phyloP scores from a whole-genome alignment of 1,140 invertebrate species.

The Drosophila subpulchrella region DNA sequence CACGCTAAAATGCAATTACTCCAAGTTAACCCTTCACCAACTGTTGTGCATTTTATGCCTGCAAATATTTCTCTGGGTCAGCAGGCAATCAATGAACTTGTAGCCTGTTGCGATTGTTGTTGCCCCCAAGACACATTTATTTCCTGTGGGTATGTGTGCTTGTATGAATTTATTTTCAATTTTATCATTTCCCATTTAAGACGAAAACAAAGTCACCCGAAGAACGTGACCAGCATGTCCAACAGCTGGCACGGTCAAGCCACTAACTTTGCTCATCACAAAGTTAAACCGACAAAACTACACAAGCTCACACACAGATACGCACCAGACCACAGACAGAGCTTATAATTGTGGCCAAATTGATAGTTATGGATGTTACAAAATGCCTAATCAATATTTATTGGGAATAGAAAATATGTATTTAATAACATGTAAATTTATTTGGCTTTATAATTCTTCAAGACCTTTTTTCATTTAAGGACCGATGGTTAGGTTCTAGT shows the following conservation, averaged over 20 bases:
- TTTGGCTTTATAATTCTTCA: too few species aligned
- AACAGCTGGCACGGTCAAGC: constrained; percentile 65
- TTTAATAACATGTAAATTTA: too few species aligned
- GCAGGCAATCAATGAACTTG: constrained; percentile 59
- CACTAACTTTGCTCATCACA: constrained; percentile 76
- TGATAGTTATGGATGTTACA: background rate
- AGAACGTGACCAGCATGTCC: constrained; percentile 72
- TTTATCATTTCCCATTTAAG: constrained; percentile 82
- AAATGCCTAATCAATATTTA: background rate
- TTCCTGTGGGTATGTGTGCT: constrained; percentile 35
- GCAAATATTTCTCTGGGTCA: constrained; percentile 23
- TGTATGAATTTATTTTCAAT: constrained; percentile 76
- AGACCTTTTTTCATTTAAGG: too few species aligned
- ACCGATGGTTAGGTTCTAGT: too few species aligned
- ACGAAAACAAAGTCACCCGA: constrained; percentile 79
- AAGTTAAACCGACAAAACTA: constrained; percentile 60
- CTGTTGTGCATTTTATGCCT: constrained; percentile 33
- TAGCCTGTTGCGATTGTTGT: constrained; percentile 32
- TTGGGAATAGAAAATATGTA: too few species aligned
- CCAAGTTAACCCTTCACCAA: constrained; percentile 9
- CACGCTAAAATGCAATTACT: constrained; percentile 22
- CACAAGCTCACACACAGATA: constrained; percentile 21
- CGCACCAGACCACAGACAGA: constrained; percentile 7
- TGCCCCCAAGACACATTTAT: constrained; percentile 29
- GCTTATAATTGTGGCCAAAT: background rate